Percentiles rank a stretch among this genome's conserved stretches.
These are phyloP conservation scores for Benitochromis conjunctus DNA, from an alignment of 2,113 vertebrate genomes.

Conservation along the genomic window DNA sequence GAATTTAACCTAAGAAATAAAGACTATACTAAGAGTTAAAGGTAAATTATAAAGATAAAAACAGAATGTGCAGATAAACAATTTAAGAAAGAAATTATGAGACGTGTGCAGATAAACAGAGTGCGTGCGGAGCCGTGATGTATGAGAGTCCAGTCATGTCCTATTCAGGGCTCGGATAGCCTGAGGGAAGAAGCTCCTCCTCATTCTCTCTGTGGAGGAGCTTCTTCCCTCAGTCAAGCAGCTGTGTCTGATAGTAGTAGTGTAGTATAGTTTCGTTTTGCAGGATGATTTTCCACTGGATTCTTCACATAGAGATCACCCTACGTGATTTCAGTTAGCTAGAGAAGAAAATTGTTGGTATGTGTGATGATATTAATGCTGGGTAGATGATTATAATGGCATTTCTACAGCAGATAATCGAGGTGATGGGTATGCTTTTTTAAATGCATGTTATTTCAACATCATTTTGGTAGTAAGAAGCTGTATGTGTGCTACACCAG, in stretches of 20 bases:
- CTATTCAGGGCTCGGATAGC: too few species aligned
- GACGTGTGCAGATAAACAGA: too few species aligned
- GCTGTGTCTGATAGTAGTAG: slow-evolving; percentile 8
- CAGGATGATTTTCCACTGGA: slow-evolving; percentile 46
- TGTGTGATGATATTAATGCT: slow-evolving; percentile 12
- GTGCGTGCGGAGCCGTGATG: too few species aligned
- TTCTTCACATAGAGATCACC: slow-evolving; percentile 60
- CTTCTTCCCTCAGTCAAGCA: neutral
- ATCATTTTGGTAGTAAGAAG: neutral
- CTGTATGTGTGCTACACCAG: neutral
- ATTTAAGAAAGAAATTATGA: too few species aligned
- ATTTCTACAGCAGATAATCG: neutral
- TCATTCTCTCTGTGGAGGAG: too few species aligned
- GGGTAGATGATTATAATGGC: slow-evolving; percentile 21
- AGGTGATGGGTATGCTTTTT: neutral
- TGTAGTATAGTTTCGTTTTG: slow-evolving; percentile 26
- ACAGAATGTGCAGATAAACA: too few species aligned
- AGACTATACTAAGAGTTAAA: too few species aligned
- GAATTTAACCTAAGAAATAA: too few species aligned
- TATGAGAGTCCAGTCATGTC: too few species aligned
- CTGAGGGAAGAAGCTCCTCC: too few species aligned
- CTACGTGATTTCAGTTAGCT: slow-evolving; percentile 38
- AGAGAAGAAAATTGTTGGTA: neutral
- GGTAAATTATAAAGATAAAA: too few species aligned
- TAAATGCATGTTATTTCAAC: neutral